phyloP scores from a whole-genome alignment of 2,797 vertebrate genomes.

The Tragopan temminckii region DNA sequence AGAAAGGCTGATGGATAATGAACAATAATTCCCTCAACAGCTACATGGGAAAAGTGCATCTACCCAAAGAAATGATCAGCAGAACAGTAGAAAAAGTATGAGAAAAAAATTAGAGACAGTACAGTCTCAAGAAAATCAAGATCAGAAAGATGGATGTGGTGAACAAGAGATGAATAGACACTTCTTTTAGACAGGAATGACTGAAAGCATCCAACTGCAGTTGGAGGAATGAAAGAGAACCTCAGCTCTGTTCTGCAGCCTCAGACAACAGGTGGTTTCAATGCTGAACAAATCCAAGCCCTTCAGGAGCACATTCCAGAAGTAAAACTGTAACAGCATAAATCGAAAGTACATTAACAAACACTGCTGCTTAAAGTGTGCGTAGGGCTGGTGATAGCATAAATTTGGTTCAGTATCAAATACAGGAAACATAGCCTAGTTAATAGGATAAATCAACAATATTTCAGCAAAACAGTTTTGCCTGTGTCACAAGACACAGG shows the following conservation, averaged over 20 bases:
- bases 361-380: not conserved
- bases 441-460: not conserved
- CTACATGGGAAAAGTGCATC: not conserved
- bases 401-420: not conserved
- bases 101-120: not conserved
- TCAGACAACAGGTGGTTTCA: not conserved
- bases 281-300: not conserved
- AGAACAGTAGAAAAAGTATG: not conserved
- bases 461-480: not conserved
- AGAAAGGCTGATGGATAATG: not conserved
- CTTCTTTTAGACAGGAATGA: not conserved
- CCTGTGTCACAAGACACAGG: not conserved
- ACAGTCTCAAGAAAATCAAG: not conserved
- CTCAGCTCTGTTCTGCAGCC: not conserved
- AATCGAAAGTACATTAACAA: not conserved
- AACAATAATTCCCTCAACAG: not conserved
- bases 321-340: not conserved
- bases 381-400: not conserved
- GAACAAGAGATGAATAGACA: not conserved
- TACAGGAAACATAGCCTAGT: not conserved
- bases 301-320: not conserved
- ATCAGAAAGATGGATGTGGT: not conserved
- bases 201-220: not conserved
- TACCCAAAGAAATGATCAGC: not conserved
- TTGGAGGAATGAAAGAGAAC: not conserved